phyloP scores from a whole-genome alignment of 2,113 vertebrate species.

The Leptodactylus fuscus region DNA sequence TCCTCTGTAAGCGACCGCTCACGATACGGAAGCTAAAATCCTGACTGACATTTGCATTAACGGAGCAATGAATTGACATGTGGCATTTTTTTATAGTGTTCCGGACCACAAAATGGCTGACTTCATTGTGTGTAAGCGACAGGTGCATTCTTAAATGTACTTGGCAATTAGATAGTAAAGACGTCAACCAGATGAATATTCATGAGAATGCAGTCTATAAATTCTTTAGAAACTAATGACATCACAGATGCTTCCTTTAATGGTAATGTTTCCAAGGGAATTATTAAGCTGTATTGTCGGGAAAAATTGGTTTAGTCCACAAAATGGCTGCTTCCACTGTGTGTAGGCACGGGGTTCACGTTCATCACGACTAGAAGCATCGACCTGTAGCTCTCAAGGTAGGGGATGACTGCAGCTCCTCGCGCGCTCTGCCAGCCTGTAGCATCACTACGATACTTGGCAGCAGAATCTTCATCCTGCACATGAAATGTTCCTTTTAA shows the following conservation, averaged over 20 bases:
- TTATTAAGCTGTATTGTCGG: not conserved
- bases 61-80: not conserved
- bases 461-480: not conserved
- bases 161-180: slow-evolving; percentile 1
- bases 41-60: not conserved
- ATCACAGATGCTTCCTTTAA: not conserved
- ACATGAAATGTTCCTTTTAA: slow-evolving; percentile 10
- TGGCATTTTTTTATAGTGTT: slow-evolving; percentile 10
- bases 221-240: slow-evolving; percentile 35
- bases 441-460: not conserved
- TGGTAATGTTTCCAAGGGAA: slow-evolving; percentile 3
- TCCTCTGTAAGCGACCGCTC: not conserved
- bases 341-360: slow-evolving; percentile 23
- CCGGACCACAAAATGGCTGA: slow-evolving; percentile 6
- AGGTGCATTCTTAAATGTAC: not conserved
- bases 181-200: not conserved
- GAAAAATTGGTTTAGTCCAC: slow-evolving; percentile 21
- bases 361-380: slow-evolving; percentile 1
- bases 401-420: not conserved
- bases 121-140: slow-evolving; percentile 14
- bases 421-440: slow-evolving; percentile 3
- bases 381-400: slow-evolving; percentile 6
- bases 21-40: not conserved
- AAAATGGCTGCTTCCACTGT: slow-evolving; percentile 39
- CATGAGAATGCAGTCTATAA: slow-evolving; percentile 32